phyloP scores from a whole-genome alignment of 2,797 vertebrate species.

The Periophthalmus magnuspinnatus region DNA sequence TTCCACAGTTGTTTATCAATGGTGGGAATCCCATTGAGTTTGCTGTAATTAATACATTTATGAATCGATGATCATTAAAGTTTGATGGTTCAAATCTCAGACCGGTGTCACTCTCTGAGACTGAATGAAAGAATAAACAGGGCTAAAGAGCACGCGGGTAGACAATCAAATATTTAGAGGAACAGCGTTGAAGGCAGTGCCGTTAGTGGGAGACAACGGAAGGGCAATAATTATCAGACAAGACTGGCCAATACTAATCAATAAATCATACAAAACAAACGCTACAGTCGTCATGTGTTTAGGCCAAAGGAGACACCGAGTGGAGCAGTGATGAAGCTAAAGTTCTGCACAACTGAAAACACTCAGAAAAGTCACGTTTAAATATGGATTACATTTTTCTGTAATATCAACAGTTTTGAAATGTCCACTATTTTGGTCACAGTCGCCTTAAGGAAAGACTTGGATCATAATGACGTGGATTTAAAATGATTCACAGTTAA shows the following conservation, averaged over 20 bases:
- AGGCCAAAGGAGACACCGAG: not conserved
- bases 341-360: too few relatives aligned
- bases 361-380: too few relatives aligned
- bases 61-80: conserved; percentile 78
- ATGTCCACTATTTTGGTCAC: too few relatives aligned
- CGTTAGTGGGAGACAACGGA: conserved; percentile 48
- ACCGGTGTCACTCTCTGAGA: conserved; percentile 11
- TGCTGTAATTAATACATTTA: conserved; percentile 74
- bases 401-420: too few relatives aligned
- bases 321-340: not conserved
- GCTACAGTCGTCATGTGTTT: not conserved
- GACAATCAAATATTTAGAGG: conserved; percentile 74
- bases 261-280: conserved; percentile 10
- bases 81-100: conserved; percentile 59
- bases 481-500: too few relatives aligned
- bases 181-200: conserved; percentile 50
- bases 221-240: conserved; percentile 3
- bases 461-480: too few relatives aligned
- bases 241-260: not conserved
- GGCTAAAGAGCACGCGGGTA: conserved; percentile 53
- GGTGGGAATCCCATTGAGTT: conserved; percentile 60
- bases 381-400: too few relatives aligned
- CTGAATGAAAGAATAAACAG: conserved; percentile 70
- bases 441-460: too few relatives aligned
- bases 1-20: conserved; percentile 63